A percentile compares a stretch with the other conserved stretches of the same genome.
Conservation (phyloP, 2,888 invertebrate genomes). For the Cantharis nigra region DNA sequence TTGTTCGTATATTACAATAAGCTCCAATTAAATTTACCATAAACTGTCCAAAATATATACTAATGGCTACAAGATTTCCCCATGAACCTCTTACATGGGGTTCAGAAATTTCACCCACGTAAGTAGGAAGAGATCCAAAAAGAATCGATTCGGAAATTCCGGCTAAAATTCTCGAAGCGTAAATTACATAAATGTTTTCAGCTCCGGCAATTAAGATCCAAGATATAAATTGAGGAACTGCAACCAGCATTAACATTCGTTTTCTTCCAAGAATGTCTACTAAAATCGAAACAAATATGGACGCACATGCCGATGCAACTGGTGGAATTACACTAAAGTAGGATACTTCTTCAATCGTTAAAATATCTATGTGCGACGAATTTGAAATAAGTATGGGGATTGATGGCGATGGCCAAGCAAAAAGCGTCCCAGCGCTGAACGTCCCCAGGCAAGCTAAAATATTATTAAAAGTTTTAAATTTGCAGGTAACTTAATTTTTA, state of each 20-base stretch:
- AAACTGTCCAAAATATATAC: slow-evolving; percentile 41
- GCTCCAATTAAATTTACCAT: slow-evolving; percentile 60
- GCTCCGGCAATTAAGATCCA: slow-evolving; percentile 41
- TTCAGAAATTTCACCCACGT: slow-evolving; percentile 45
- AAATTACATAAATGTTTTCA: slow-evolving; percentile 41
- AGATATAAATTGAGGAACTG: slow-evolving; percentile 41
- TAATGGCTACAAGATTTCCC: slow-evolving; percentile 42
- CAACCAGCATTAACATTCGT: slow-evolving; percentile 39
- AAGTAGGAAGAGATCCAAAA: slow-evolving; percentile 42
- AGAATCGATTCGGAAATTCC: slow-evolving; percentile 43
- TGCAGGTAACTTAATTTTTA: slow-evolving; percentile 13
- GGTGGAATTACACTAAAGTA: slow-evolving; percentile 47
- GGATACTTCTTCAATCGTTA: slow-evolving; percentile 46
- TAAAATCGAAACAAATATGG: slow-evolving; percentile 39
- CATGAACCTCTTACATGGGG: slow-evolving; percentile 45
- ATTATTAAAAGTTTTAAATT: slow-evolving; percentile 1
- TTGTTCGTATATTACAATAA: slow-evolving; percentile 58
- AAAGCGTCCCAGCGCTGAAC: slow-evolving; percentile 39
- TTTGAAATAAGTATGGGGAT: slow-evolving; percentile 44
- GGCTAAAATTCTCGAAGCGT: slow-evolving; percentile 40
- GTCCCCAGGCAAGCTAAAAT: slow-evolving; percentile 33
- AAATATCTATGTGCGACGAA: slow-evolving; percentile 38
- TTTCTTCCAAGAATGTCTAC: slow-evolving; percentile 47
- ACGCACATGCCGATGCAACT: slow-evolving; percentile 38
- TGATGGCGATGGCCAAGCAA: slow-evolving; percentile 49